phyloP scores from a whole-genome alignment of 2,888 invertebrate species.

The Cheilosia impressa region DNA sequence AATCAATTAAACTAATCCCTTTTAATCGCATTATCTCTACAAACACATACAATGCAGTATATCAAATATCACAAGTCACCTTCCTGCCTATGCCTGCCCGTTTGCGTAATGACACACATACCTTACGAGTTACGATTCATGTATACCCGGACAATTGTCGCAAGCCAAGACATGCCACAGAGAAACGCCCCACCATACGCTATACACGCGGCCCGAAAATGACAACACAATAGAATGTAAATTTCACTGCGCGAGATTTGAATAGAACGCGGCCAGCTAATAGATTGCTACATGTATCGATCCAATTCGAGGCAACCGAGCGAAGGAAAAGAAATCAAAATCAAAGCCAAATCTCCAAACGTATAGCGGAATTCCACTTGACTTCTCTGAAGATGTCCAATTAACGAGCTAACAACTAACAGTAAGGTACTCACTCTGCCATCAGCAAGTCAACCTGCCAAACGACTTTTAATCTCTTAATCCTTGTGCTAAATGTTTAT shows the following conservation, averaged over 20 bases:
- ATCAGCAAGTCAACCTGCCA: conserved; percentile 46
- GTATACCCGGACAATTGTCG: conserved; percentile 66
- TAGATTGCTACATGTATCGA: conserved; percentile 55
- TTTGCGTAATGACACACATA: conserved; percentile 65
- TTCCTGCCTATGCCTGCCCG: conserved; percentile 29
- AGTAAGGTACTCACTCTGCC: conserved; percentile 56
- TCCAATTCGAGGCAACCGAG: conserved; percentile 20
- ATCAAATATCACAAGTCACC: conserved; percentile 52
- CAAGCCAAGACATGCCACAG: conserved; percentile 42
- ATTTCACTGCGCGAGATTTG: conserved; percentile 69
- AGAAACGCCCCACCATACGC: conserved; percentile 57
- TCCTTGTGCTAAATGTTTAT: conserved; percentile 70
- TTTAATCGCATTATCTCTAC: conserved; percentile 70
- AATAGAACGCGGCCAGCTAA: conserved; percentile 63
- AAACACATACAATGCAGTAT: conserved; percentile 42
- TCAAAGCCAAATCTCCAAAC: conserved; percentile 5
- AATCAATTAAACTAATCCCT: conserved; percentile 75
- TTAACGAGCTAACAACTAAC: conserved; percentile 66
- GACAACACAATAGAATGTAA: conserved; percentile 76
- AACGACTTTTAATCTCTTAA: conserved; percentile 67
- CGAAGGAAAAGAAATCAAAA: background rate
- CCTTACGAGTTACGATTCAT: background rate
- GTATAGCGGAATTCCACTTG: conserved; percentile 63
- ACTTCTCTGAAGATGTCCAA: conserved; percentile 68
- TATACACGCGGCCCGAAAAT: conserved; percentile 49